Evolutionary conservation across 2,888 invertebrate species (phyloP).

Genomic region (Philonicus albiceps): DNA sequence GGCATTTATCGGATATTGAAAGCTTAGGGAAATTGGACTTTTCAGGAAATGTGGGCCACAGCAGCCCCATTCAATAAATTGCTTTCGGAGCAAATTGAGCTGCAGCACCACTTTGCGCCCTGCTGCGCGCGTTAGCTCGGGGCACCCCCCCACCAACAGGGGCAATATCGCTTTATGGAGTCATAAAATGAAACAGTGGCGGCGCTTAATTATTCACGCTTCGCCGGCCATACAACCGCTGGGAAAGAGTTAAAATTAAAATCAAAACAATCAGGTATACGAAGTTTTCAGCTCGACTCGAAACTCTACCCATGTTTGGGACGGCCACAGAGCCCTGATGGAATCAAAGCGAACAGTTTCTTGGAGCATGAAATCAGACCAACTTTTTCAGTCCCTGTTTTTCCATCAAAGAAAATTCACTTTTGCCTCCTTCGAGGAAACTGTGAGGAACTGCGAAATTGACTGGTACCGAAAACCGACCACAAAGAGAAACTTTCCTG

Average conservation of each 20-base stretch:
- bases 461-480: background rate
- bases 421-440: conserved; percentile 8
- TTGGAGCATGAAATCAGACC: conserved; percentile 18
- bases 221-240: background rate
- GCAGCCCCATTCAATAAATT: conserved; percentile 4
- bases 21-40: conserved; percentile 28
- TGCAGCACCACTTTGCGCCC: background rate
- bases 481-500: background rate
- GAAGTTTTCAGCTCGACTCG: background rate
- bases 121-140: background rate
- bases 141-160: no score
- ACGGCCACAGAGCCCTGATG: background rate
- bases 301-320: background rate
- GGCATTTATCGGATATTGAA: conserved; percentile 18
- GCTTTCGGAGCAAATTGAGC: background rate
- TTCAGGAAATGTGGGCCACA: conserved; percentile 17
- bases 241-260: background rate
- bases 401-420: conserved; percentile 18
- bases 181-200: background rate
- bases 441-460: conserved; percentile 1
- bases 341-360: background rate
- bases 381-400: background rate
- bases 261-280: conserved; percentile 2
- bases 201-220: conserved; percentile 6
- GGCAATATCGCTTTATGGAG: background rate